Conservation (phyloP, 1,140 invertebrate species). For the Battus philenor region DNA sequence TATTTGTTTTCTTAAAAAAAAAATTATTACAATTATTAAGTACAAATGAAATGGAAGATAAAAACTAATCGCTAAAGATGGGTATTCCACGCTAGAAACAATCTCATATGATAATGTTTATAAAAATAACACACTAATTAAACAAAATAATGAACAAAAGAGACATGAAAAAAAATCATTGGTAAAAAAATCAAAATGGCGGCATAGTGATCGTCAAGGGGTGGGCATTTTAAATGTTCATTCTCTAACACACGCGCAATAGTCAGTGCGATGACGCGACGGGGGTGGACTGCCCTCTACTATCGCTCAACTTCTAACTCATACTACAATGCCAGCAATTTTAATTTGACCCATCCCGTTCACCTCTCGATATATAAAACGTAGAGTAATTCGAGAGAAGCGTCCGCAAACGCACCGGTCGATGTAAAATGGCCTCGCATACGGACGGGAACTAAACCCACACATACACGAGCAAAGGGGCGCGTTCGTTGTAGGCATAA, state of each 20-base stretch:
- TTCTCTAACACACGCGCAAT: constrained; percentile 70
- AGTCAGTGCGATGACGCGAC: constrained; percentile 64
- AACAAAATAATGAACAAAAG: constrained; percentile 19
- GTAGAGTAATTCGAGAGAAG: neutral
- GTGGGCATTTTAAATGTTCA: constrained; percentile 71
- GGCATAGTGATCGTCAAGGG: constrained; percentile 65
- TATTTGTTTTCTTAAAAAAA: neutral
- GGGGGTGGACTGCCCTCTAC: constrained; percentile 55
- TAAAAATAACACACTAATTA: constrained; percentile 5
- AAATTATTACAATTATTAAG: no score
- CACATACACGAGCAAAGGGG: constrained; percentile 25
- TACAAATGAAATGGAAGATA: no score
- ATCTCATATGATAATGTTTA: no score
- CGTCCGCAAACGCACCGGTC: constrained; percentile 28
- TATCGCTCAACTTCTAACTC: constrained; percentile 59
- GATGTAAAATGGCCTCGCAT: constrained; percentile 32
- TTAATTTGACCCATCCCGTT: constrained; percentile 25
- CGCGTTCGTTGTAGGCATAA: constrained; percentile 62
- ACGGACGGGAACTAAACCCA: constrained; percentile 47
- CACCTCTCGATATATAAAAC: constrained; percentile 15
- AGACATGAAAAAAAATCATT: constrained; percentile 32
- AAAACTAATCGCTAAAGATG: no score
- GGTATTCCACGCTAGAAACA: no score
- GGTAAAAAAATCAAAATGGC: constrained; percentile 59
- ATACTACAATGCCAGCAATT: constrained; percentile 33